These are phyloP conservation scores for Mythimna vitellina DNA, from an alignment of 2,888 invertebrate genomes.

Conservation along the genomic window DNA sequence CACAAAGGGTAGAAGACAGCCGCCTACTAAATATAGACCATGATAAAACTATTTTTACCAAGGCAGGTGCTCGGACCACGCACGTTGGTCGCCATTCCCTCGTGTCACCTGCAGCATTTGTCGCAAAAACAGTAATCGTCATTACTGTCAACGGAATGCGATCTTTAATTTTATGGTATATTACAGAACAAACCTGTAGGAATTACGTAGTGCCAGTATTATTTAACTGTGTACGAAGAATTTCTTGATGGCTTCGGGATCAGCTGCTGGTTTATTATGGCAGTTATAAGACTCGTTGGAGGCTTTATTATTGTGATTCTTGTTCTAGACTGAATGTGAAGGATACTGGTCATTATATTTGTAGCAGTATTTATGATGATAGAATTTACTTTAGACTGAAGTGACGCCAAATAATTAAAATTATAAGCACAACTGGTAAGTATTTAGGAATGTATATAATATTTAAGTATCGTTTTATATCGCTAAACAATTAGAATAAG, in stretches of 20 bases:
- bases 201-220: constrained; percentile 64
- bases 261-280: constrained; percentile 43
- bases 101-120: constrained; percentile 65
- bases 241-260: constrained; percentile 42
- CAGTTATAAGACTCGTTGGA: constrained; percentile 1
- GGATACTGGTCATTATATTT: neutral
- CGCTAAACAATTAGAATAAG: neutral
- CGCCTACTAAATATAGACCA: constrained; percentile 42
- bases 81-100: constrained; percentile 59
- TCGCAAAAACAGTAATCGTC: constrained; percentile 78
- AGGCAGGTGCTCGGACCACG: constrained; percentile 70
- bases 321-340: neutral
- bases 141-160: constrained; percentile 67
- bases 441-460: neutral
- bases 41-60: constrained; percentile 53
- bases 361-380: neutral
- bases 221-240: constrained; percentile 61
- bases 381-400: neutral
- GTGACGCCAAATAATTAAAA: neutral
- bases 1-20: constrained; percentile 37
- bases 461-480: neutral
- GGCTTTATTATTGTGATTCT: constrained; percentile 26
- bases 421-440: neutral
- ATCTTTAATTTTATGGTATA: constrained; percentile 71
- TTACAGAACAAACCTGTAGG: constrained; percentile 65